Percentiles rank a stretch among this genome's conserved stretches.
Conservation (phyloP, 92 coral and sea anemone species). For the Micromussa lordhowensis region DNA sequence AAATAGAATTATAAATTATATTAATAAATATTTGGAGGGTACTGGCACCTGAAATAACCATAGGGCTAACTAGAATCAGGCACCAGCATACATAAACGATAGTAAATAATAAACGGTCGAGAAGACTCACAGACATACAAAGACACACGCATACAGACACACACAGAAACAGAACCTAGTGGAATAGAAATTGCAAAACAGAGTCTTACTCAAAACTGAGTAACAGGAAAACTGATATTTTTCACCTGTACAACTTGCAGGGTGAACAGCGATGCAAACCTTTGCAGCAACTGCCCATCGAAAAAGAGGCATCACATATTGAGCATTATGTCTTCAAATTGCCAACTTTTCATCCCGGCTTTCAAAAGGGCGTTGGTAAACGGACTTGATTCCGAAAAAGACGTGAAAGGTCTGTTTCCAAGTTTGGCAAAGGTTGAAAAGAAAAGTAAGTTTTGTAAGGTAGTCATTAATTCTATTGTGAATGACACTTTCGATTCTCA, state of each 20-base stretch:
- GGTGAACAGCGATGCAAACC: neutral
- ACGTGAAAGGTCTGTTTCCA: slow-evolving; percentile 10
- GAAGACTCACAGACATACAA: no score
- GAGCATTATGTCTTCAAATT: neutral
- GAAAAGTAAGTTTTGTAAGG: neutral
- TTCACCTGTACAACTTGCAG: neutral
- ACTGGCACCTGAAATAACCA: no score
- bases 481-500: neutral
- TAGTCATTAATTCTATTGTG: neutral
- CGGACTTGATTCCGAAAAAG: slow-evolving; percentile 9
- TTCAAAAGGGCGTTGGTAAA: neutral
- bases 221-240: neutral
- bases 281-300: neutral
- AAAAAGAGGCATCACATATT: slow-evolving; percentile 9
- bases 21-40: no score
- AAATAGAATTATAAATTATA: no score
- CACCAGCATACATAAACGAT: no score
- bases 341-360: neutral
- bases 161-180: no score
- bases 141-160: no score
- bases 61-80: no score
- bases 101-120: no score
- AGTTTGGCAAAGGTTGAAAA: slow-evolving; percentile 1
- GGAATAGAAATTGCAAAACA: no score
- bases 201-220: no score